These are phyloP conservation scores for Hesperia comma DNA, from an alignment of 2,888 invertebrate genomes.

Conservation along the genomic window DNA sequence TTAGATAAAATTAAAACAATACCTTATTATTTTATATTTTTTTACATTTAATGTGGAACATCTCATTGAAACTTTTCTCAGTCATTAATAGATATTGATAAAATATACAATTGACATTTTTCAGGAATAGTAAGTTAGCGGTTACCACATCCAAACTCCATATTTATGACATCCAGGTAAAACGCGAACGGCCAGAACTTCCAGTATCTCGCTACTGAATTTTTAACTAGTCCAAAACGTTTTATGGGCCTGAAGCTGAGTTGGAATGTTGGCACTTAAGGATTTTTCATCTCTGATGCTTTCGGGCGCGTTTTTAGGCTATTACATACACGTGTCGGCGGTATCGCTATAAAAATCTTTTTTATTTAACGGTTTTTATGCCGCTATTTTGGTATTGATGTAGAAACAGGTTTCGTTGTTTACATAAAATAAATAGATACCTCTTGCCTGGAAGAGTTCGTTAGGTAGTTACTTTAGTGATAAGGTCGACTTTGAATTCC, in stretches of 20 bases:
- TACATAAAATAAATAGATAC: too few species aligned
- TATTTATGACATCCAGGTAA: neutral
- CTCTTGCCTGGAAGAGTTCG: too few species aligned
- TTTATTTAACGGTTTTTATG: neutral
- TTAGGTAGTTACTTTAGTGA: too few species aligned
- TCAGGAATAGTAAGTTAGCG: neutral
- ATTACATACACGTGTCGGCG: conserved; percentile 1
- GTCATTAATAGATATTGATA: too few species aligned
- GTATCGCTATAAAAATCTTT: neutral
- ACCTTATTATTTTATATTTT: too few species aligned
- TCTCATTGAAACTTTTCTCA: too few species aligned
- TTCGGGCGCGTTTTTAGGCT: neutral
- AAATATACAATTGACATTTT: neutral
- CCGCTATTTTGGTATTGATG: neutral
- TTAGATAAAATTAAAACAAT: too few species aligned
- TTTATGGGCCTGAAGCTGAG: conserved; percentile 20
- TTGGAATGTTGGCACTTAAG: conserved; percentile 15
- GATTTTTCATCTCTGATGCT: neutral
- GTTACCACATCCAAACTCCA: neutral
- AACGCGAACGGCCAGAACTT: conserved; percentile 6
- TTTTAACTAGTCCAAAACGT: conserved; percentile 24
- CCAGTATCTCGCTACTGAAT: conserved; percentile 16
- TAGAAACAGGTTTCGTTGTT: neutral
- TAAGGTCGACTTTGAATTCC: too few species aligned
- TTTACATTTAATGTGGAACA: too few species aligned